Evolutionary conservation across 2,888 invertebrate species (phyloP).

Genomic region (Acleris literana): DNA sequence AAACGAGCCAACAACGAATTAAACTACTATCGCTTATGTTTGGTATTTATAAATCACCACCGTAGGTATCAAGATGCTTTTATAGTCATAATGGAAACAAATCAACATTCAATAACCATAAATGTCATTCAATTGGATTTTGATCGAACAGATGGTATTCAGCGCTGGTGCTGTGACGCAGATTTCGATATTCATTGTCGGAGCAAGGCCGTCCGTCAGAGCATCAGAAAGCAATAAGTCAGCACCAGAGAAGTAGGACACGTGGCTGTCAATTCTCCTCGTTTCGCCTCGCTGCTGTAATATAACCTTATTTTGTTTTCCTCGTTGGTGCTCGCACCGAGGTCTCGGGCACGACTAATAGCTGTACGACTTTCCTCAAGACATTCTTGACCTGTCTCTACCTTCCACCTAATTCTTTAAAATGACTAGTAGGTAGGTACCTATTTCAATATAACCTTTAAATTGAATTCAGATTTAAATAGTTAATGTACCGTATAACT

Average conservation of each 20-base stretch:
- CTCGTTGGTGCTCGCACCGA: slow-evolving; percentile 1
- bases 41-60: slow-evolving; percentile 4
- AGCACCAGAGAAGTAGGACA: slow-evolving; percentile 6
- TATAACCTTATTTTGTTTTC: slow-evolving; percentile 17
- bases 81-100: slow-evolving; percentile 31
- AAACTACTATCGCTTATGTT: too few species aligned
- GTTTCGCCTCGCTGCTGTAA: slow-evolving; percentile 1
- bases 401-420: too few species aligned
- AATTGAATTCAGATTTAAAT: too few species aligned
- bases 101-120: slow-evolving; percentile 35
- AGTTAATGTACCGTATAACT: too few species aligned
- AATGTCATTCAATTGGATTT: slow-evolving; percentile 34
- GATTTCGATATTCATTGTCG: slow-evolving; percentile 12
- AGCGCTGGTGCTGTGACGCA: slow-evolving; percentile 23
- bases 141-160: slow-evolving; percentile 34
- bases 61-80: slow-evolving; percentile 9
- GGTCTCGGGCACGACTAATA: slow-evolving; percentile 2
- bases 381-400: not conserved
- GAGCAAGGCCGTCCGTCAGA: slow-evolving; percentile 16
- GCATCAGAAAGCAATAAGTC: slow-evolving; percentile 10
- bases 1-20: too few species aligned
- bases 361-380: slow-evolving; percentile 9
- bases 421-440: too few species aligned
- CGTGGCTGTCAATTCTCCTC: slow-evolving; percentile 11
- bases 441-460: too few species aligned